Conservation (phyloP, 2,888 invertebrate genomes). For the Creontiades dilutus region DNA sequence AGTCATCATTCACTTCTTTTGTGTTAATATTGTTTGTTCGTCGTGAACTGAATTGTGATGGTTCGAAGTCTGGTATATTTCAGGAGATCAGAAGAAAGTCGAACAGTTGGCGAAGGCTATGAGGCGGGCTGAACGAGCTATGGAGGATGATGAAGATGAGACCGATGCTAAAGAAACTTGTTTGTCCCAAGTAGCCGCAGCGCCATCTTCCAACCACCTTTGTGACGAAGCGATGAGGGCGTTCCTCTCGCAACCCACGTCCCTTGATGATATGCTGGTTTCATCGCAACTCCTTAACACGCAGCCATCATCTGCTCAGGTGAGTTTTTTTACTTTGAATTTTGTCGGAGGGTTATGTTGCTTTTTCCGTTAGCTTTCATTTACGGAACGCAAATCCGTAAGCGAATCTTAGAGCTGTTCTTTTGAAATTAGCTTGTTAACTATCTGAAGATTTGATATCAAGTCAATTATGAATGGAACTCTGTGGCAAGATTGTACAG, state of each 20-base stretch:
- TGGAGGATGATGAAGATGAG: conserved; percentile 19
- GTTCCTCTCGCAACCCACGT: conserved; percentile 77
- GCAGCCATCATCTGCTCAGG: conserved; percentile 64
- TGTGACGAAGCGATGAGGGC: conserved; percentile 53
- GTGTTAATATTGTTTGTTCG: not conserved
- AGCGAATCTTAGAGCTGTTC: no score
- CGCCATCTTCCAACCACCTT: not conserved
- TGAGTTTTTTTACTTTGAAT: no score
- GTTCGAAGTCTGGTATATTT: not conserved
- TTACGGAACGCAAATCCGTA: no score
- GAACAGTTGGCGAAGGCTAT: conserved; percentile 22
- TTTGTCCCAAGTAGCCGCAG: conserved; percentile 38
- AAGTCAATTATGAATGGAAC: no score
- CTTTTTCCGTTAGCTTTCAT: no score
- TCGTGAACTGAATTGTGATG: not conserved
- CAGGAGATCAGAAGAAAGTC: conserved; percentile 56
- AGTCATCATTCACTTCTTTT: not conserved
- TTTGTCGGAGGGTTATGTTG: no score
- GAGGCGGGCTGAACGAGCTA: not conserved
- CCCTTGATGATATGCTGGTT: conserved; percentile 89
- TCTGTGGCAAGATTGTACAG: no score
- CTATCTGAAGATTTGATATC: no score
- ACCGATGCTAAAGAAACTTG: conserved; percentile 15
- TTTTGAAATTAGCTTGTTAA: no score
- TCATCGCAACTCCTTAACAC: conserved; percentile 81